A percentile compares a stretch with the other conserved stretches of the same genome.
phyloP scores from a whole-genome alignment of 1,140 invertebrate species.

The Augochlora pura region DNA sequence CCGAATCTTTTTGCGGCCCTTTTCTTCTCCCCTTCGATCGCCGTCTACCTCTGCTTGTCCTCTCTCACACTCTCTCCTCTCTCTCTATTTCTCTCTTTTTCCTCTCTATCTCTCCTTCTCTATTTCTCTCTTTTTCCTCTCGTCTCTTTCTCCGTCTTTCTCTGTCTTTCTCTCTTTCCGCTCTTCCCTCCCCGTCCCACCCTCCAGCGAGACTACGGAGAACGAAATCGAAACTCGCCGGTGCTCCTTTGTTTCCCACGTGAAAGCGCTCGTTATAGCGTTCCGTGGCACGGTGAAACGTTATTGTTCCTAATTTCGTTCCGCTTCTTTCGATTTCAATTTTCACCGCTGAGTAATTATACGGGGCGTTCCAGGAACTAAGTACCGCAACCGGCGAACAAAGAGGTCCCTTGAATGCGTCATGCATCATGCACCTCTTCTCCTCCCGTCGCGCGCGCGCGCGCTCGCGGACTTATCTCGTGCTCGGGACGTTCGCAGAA shows the following conservation, averaged over 20 bases:
- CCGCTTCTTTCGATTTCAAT: constrained; percentile 47
- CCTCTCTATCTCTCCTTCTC: too few relatives aligned
- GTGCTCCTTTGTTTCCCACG: constrained; percentile 48
- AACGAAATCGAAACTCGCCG: constrained; percentile 43
- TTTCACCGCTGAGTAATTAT: constrained; percentile 43
- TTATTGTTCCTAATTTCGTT: constrained; percentile 61
- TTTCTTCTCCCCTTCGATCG: neutral
- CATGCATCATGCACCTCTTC: too few relatives aligned
- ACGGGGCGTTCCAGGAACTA: neutral
- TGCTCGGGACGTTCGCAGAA: too few relatives aligned
- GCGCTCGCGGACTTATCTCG: too few relatives aligned
- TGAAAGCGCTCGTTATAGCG: constrained; percentile 53
- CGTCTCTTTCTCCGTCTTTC: neutral
- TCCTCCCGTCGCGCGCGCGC: too few relatives aligned
- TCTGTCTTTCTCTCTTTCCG: neutral
- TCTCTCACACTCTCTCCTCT: constrained; percentile 13
- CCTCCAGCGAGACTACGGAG: neutral
- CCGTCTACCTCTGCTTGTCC: neutral
- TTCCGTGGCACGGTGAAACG: constrained; percentile 41
- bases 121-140: neutral
- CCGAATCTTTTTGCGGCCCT: constrained; percentile 6
- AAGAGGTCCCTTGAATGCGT: too few relatives aligned
- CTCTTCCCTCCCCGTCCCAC: neutral
- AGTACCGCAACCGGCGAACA: too few relatives aligned
- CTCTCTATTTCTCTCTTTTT: neutral